Evolutionary conservation across 1,140 invertebrate species (phyloP).

Genomic region (Heterodera schachtii): DNA sequence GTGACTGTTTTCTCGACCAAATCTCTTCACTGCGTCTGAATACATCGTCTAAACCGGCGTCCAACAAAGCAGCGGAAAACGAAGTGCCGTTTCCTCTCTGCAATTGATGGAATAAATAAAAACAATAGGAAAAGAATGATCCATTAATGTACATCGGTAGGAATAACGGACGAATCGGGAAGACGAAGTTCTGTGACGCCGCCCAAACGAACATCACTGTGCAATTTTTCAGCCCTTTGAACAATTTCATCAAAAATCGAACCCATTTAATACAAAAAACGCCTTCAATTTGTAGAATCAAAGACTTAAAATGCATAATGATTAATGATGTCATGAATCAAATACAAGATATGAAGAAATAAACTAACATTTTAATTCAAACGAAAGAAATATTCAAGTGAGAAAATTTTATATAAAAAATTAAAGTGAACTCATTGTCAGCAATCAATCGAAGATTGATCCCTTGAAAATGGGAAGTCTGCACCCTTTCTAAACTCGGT

Average conservation of each 20-base stretch:
- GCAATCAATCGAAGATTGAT: too few species aligned
- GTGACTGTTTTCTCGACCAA: conserved; percentile 50
- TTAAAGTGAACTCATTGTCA: too few species aligned
- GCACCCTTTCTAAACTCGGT: too few species aligned
- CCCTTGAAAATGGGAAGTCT: too few species aligned
- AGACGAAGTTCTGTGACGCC: conserved; percentile 10
- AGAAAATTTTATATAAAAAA: too few species aligned
- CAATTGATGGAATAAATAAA: background rate
- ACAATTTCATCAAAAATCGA: conserved; percentile 40
- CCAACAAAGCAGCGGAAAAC: conserved; percentile 20
- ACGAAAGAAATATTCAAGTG: too few species aligned
- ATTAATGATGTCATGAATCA: too few species aligned
- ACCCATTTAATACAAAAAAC: background rate
- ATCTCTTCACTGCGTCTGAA: conserved; percentile 51
- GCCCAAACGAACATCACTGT: conserved; percentile 31
- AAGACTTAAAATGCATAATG: too few species aligned
- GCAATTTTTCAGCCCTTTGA: conserved; percentile 37
- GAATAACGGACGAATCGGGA: background rate
- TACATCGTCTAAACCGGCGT: conserved; percentile 38
- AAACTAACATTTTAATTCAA: too few species aligned
- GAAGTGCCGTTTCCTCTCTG: background rate
- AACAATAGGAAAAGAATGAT: background rate
- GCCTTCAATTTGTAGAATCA: too few species aligned
- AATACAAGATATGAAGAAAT: too few species aligned
- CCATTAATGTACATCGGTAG: conserved; percentile 14